Conservation (phyloP, 2,888 invertebrate species). For the Acanthococcus lagerstroemiae region DNA sequence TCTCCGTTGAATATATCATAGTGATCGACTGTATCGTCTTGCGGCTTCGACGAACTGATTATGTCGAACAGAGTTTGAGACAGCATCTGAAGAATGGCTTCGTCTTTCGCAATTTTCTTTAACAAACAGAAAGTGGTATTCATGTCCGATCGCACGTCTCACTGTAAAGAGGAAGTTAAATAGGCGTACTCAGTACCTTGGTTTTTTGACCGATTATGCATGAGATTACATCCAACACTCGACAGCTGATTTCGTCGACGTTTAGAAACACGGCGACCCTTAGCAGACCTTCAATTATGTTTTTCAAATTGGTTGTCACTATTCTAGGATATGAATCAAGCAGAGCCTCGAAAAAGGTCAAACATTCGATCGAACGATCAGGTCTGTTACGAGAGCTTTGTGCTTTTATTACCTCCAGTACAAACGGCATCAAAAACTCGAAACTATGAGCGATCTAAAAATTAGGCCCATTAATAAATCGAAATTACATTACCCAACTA, state of each 20-base stretch:
- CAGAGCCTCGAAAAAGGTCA: constrained; percentile 17
- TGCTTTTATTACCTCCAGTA: constrained; percentile 16
- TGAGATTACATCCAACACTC: constrained; percentile 10
- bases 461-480: background rate
- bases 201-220: constrained; percentile 18
- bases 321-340: constrained; percentile 9
- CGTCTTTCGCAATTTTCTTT: constrained; percentile 24
- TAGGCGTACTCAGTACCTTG: background rate
- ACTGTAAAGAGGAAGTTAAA: background rate
- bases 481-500: background rate
- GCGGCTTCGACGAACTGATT: constrained; percentile 3
- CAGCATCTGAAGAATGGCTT: constrained; percentile 8
- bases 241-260: constrained; percentile 18
- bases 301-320: constrained; percentile 10
- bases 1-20: constrained; percentile 11
- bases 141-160: background rate
- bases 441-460: constrained; percentile 18
- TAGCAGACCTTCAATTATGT: constrained; percentile 6
- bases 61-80: constrained; percentile 14
- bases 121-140: background rate
- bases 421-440: constrained; percentile 15
- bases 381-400: constrained; percentile 15
- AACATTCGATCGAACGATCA: constrained; percentile 21
- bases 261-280: constrained; percentile 11
- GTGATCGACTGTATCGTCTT: constrained; percentile 14